phyloP scores from a whole-genome alignment of 2,113 vertebrate species.

The Coryphaenoides rupestris region DNA sequence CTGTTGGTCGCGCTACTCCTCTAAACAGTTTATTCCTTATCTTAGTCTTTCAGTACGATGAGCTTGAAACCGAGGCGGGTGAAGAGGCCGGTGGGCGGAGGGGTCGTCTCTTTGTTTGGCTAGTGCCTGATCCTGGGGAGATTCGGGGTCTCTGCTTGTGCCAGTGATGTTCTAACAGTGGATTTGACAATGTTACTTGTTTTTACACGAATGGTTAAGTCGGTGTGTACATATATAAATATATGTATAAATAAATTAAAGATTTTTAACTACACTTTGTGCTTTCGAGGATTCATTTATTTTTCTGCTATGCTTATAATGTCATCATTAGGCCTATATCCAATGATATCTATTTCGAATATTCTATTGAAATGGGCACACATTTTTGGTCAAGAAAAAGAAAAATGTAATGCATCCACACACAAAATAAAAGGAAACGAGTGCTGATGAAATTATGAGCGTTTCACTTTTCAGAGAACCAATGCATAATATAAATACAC shows the following conservation, averaged over 20 bases:
- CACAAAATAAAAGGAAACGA: no score
- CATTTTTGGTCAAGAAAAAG: no score
- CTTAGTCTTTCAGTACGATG: not conserved
- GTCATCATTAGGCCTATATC: no score
- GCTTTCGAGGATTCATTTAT: no score
- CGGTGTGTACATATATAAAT: conserved; percentile 79
- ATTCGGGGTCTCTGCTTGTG: conserved; percentile 33
- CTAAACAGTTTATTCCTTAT: not conserved
- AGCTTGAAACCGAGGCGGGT: not conserved
- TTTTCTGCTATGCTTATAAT: no score
- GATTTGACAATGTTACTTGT: conserved; percentile 59
- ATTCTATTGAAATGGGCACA: no score
- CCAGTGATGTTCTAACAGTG: conserved; percentile 58
- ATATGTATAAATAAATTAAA: conserved; percentile 80
- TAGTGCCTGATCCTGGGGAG: conserved; percentile 13
- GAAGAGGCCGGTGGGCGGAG: conserved; percentile 1
- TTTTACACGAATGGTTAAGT: conserved; percentile 63
- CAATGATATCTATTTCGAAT: no score
- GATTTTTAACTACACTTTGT: conserved; percentile 73
- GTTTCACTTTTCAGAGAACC: no score
- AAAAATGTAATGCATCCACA: no score
- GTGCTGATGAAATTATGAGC: no score
- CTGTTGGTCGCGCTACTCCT: conserved; percentile 17
- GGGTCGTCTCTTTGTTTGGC: conserved; percentile 23
- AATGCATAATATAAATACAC: no score